Percentiles rank a stretch among this genome's conserved stretches.
Evolutionary conservation across 2,113 vertebrate genomes (phyloP).

Genomic region (Microcebus ravelobensis): DNA sequence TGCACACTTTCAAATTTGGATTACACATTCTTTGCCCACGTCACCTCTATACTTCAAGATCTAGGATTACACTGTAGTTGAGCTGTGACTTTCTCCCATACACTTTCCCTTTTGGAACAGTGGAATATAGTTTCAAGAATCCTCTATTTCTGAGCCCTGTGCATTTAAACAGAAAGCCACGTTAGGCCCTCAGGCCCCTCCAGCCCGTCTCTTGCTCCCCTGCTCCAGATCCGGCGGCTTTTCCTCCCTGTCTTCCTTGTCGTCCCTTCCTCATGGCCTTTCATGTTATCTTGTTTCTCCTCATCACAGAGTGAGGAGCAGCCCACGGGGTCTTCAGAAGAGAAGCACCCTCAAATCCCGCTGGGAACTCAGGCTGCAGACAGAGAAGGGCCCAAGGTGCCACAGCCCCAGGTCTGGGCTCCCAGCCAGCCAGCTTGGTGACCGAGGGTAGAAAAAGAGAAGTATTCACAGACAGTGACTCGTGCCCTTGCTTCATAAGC

Average conservation of each 20-base stretch:
- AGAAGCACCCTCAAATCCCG: neutral
- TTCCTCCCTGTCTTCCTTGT: neutral
- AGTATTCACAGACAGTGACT: neutral
- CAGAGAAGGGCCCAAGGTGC: neutral
- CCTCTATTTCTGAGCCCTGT: neutral
- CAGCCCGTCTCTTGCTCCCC: neutral
- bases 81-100: neutral
- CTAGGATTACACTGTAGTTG: neutral
- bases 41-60: neutral
- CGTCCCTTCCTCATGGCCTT: neutral
- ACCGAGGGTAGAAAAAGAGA: neutral
- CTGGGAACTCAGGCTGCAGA: neutral
- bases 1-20: neutral
- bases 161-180: neutral
- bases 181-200: neutral
- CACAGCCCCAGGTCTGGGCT: neutral
- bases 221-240: fast-evolving
- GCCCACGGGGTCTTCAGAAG: neutral
- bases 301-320: neutral
- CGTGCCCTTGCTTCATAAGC: neutral
- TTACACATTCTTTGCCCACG: neutral
- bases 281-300: neutral
- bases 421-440: neutral
- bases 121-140: neutral
- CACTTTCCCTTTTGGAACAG: neutral